A percentile compares a stretch with the other conserved stretches of the same genome.
phyloP scores from a whole-genome alignment of 2,113 vertebrate species.

The Zosterops hypoxanthus region DNA sequence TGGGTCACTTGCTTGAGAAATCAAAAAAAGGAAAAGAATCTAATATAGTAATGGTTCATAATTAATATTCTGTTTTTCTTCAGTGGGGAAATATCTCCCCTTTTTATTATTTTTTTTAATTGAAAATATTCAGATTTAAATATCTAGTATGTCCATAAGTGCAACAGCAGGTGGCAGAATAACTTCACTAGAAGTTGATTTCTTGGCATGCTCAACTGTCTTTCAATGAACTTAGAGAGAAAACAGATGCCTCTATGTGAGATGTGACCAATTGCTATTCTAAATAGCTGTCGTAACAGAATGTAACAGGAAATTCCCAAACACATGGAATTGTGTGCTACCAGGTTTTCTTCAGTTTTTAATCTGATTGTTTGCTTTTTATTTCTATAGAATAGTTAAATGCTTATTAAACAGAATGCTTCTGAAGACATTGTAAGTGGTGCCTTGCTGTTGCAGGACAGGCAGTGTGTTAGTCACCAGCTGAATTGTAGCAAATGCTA shows the following conservation, averaged over 20 bases:
- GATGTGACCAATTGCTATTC: constrained; percentile 30
- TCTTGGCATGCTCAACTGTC: background rate
- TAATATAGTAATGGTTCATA: background rate
- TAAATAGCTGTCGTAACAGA: constrained; percentile 57
- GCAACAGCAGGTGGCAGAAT: constrained; percentile 79
- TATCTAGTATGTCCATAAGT: background rate
- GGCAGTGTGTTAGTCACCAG: background rate
- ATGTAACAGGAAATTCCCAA: constrained; percentile 48
- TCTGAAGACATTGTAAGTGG: background rate
- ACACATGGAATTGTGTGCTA: constrained; percentile 13
- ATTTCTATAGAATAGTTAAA: background rate
- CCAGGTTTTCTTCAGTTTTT: constrained; percentile 40
- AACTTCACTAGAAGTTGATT: constrained; percentile 53
- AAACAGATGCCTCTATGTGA: constrained; percentile 38
- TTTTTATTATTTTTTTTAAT: background rate
- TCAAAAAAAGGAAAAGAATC: background rate
- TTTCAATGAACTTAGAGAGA: background rate
- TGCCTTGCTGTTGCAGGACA: background rate
- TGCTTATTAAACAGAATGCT: background rate
- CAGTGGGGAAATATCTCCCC: background rate
- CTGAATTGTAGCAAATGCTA: background rate
- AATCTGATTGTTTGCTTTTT: background rate
- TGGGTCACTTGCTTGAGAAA: background rate
- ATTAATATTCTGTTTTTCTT: background rate
- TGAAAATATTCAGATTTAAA: background rate